These are phyloP conservation scores for Polydrusus tereticollis DNA, from an alignment of 2,888 invertebrate genomes.

Conservation along the genomic window DNA sequence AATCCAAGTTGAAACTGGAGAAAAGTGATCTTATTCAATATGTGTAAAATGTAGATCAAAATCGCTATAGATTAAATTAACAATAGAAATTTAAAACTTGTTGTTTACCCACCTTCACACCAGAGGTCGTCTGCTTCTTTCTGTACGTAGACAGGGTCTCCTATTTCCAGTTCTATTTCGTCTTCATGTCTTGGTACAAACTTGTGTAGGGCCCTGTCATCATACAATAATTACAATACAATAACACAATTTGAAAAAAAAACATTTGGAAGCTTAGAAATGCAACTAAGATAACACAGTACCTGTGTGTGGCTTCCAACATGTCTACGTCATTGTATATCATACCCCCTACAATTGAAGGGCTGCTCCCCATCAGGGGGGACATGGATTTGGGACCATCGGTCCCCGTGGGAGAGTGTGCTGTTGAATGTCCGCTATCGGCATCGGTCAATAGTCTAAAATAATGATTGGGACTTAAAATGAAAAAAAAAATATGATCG, in stretches of 20 bases:
- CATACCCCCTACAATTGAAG: conserved; percentile 78
- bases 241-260: neutral
- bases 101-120: conserved; percentile 85
- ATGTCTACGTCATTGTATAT: conserved; percentile 75
- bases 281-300: too few species aligned
- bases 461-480: neutral
- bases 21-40: too few species aligned
- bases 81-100: neutral
- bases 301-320: conserved; percentile 89
- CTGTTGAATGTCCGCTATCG: conserved; percentile 93
- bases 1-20: too few species aligned
- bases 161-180: conserved; percentile 96
- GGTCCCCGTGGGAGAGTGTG: conserved; percentile 82
- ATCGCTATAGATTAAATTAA: neutral
- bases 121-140: conserved; percentile 97
- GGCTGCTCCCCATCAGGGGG: conserved; percentile 72
- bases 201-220: conserved; percentile 87
- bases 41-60: too few species aligned
- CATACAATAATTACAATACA: neutral
- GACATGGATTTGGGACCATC: conserved; percentile 91
- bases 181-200: conserved; percentile 96
- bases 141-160: conserved; percentile 96
- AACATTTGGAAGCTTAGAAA: neutral
- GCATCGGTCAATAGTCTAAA: conserved; percentile 79
- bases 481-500: conserved; percentile 62